phyloP scores from a whole-genome alignment of 1,140 invertebrate species.

The Augochlora pura region DNA sequence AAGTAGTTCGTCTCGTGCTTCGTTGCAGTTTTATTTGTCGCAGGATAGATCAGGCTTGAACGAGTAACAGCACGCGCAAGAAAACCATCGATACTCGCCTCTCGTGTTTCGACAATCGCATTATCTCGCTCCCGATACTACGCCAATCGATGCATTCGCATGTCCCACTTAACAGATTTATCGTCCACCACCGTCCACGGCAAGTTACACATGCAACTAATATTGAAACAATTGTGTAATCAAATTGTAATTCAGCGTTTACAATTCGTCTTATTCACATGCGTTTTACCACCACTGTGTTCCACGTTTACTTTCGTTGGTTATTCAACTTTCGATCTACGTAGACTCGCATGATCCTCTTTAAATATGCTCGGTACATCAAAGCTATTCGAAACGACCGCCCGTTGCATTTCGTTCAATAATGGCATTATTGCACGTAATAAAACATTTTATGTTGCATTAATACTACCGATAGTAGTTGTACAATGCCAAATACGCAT shows the following conservation, averaged over 20 bases:
- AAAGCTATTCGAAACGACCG: too few relatives aligned
- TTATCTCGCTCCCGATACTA: slow-evolving; percentile 6
- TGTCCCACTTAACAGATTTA: slow-evolving; percentile 46
- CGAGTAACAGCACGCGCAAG: neutral
- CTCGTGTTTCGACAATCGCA: slow-evolving; percentile 3
- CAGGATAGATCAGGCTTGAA: neutral
- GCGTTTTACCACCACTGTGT: too few relatives aligned
- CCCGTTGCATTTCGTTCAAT: too few relatives aligned
- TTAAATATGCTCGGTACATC: too few relatives aligned
- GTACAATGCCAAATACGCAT: too few relatives aligned
- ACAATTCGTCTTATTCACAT: neutral
- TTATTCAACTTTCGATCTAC: too few relatives aligned
- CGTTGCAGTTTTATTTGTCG: neutral
- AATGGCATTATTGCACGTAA: too few relatives aligned
- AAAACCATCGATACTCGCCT: neutral
- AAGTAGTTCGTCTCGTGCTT: neutral
- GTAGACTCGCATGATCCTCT: too few relatives aligned
- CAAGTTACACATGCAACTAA: neutral
- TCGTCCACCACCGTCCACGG: neutral
- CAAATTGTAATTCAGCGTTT: neutral
- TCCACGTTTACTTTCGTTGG: too few relatives aligned
- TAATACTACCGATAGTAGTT: too few relatives aligned
- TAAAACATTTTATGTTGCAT: too few relatives aligned
- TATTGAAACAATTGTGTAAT: neutral
- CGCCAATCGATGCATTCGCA: slow-evolving; percentile 51